phyloP scores from a whole-genome alignment of 2,888 invertebrate genomes.

The Ditula angustiorana region DNA sequence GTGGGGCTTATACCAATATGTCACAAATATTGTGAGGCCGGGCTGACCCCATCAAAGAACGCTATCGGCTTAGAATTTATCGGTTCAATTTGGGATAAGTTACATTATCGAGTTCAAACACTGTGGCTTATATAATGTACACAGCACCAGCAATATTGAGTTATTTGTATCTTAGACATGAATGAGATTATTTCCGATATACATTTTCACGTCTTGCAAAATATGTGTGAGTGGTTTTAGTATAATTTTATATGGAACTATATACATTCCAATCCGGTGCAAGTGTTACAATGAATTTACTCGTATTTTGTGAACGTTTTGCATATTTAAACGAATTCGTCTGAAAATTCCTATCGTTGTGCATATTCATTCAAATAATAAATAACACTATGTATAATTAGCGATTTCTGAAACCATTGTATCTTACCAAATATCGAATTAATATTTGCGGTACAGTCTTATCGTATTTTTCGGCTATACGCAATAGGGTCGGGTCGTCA shows the following conservation, averaged over 20 bases:
- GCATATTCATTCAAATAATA: too few relatives aligned
- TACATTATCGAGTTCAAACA: not conserved
- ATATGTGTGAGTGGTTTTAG: too few relatives aligned
- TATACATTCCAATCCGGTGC: too few relatives aligned
- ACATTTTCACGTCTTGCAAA: too few relatives aligned
- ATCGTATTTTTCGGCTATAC: slow-evolving; percentile 85
- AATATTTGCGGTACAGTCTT: slow-evolving; percentile 88
- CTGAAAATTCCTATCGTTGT: too few relatives aligned
- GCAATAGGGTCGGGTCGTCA: slow-evolving; percentile 79
- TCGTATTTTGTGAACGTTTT: too few relatives aligned
- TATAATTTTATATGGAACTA: too few relatives aligned
- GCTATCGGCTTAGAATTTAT: slow-evolving; percentile 16
- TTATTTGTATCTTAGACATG: not conserved
- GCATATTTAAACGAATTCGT: too few relatives aligned
- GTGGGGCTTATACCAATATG: slow-evolving; percentile 17
- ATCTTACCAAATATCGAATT: slow-evolving; percentile 88
- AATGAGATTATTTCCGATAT: too few relatives aligned
- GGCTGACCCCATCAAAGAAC: slow-evolving; percentile 29
- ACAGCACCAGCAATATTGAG: not conserved
- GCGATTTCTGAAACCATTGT: too few relatives aligned
- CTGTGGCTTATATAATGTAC: not conserved
- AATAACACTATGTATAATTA: too few relatives aligned
- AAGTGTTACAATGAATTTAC: too few relatives aligned
- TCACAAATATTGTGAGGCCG: slow-evolving; percentile 17
- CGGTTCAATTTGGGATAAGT: slow-evolving; percentile 2